Conservation (phyloP, 2,797 vertebrate species). For the Coranthus polyacanthus region DNA sequence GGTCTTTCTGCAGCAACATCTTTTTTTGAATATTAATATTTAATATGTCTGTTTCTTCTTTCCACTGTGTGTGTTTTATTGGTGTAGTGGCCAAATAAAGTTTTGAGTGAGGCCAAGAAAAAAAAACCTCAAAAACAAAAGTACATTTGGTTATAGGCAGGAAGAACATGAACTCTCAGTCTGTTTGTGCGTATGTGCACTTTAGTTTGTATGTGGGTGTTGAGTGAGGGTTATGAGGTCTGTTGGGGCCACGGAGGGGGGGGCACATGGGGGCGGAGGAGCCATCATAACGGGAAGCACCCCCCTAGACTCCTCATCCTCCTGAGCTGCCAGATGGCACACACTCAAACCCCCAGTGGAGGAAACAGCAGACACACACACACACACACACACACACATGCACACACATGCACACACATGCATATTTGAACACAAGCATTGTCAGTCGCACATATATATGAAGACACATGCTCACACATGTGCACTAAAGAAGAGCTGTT, state of each 20-base stretch:
- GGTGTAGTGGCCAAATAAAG: constrained; percentile 2
- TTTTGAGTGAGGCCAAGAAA: too few relatives aligned
- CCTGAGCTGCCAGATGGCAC: constrained; percentile 82
- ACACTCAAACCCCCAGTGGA: constrained; percentile 78
- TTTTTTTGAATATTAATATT: too few relatives aligned
- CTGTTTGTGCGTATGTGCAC: constrained; percentile 6
- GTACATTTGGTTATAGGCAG: constrained; percentile 10
- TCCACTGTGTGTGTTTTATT: too few relatives aligned
- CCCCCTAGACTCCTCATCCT: constrained; percentile 65
- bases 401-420: constrained; percentile 30
- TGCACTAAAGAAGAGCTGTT: constrained; percentile 21
- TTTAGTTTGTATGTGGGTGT: constrained; percentile 5
- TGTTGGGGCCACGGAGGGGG: constrained; percentile 54
- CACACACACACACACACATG: constrained; percentile 42
- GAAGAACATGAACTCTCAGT: constrained; percentile 31
- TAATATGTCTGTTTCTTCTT: too few relatives aligned
- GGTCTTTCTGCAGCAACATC: too few relatives aligned
- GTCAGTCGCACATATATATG: constrained; percentile 38
- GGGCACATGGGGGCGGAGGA: constrained; percentile 63
- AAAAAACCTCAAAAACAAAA: constrained; percentile 12
- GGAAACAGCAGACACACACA: constrained; percentile 57
- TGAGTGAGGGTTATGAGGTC: constrained; percentile 39
- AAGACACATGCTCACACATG: constrained; percentile 34
- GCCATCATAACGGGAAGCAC: constrained; percentile 73
- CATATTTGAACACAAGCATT: constrained; percentile 47